These are phyloP conservation scores for Hormaphis cornu DNA, from an alignment of 1,140 invertebrate genomes.

Conservation along the genomic window DNA sequence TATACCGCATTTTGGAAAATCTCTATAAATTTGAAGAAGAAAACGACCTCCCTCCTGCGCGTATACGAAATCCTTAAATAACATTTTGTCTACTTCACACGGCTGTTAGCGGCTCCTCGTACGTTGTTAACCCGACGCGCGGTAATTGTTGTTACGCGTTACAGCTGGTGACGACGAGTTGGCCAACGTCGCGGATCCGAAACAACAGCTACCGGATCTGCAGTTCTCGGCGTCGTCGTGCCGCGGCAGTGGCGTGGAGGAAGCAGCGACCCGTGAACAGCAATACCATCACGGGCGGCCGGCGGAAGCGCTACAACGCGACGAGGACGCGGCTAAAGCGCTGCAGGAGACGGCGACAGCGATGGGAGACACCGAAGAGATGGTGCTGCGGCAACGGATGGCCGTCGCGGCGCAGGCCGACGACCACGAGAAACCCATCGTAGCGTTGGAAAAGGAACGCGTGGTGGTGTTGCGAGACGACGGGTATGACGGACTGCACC, in stretches of 20 bases:
- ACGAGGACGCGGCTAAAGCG: background rate
- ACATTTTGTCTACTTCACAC: no score
- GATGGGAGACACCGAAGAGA: background rate
- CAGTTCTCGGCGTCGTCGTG: no score
- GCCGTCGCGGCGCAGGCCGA: background rate
- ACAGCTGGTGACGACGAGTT: background rate
- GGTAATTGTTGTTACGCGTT: no score
- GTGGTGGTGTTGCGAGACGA: background rate
- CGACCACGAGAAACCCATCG: constrained; percentile 13
- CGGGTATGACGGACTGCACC: background rate
- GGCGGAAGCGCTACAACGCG: background rate
- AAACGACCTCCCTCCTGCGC: no score
- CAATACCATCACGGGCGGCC: background rate
- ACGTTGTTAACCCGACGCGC: no score
- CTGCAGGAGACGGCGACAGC: background rate
- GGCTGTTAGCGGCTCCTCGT: no score
- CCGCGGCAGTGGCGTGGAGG: background rate
- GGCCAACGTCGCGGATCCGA: background rate
- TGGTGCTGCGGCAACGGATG: background rate
- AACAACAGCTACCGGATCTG: no score
- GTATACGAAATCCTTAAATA: no score
- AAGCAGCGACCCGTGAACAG: background rate
- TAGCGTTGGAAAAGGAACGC: constrained; percentile 17
- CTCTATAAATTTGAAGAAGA: no score
- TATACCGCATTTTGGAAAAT: no score